phyloP scores from a whole-genome alignment of 2,113 vertebrate genomes.

The Sylvicapra grimmia region DNA sequence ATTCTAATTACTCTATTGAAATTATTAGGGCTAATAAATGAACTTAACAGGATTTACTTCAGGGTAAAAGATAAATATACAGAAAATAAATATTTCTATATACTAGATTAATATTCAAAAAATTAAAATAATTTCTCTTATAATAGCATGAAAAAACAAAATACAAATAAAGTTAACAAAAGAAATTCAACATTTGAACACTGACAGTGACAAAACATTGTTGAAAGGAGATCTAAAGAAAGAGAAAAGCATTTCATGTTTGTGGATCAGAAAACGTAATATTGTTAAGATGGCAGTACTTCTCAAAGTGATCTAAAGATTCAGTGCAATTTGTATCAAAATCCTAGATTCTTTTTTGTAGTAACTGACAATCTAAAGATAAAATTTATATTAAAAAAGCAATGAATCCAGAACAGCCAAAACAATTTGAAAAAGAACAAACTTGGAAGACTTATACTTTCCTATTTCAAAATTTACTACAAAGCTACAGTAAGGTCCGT shows the following conservation, averaged over 20 bases:
- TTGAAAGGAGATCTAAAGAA: not conserved
- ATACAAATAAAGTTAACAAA: not conserved
- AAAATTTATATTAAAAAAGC: not conserved
- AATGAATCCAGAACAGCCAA: not conserved
- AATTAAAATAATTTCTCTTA: not conserved
- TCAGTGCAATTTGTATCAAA: not conserved
- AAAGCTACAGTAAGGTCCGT: not conserved
- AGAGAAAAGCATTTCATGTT: not conserved
- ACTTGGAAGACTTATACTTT: not conserved
- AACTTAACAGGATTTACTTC: not conserved
- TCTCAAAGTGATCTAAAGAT: not conserved
- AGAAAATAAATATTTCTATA: not conserved
- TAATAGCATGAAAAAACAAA: not conserved
- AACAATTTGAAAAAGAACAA: not conserved
- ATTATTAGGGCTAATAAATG: not conserved
- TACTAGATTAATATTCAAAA: not conserved
- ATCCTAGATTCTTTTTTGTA: not conserved
- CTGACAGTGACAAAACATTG: not conserved
- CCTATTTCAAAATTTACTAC: not conserved
- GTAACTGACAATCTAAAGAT: not conserved
- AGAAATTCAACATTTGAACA: not conserved
- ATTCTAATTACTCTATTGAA: not conserved
- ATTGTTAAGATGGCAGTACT: not conserved
- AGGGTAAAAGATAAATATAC: not conserved
- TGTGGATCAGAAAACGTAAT: not conserved